Evolutionary conservation across 2,888 invertebrate genomes (phyloP).

Genomic region (Muscina levida): DNA sequence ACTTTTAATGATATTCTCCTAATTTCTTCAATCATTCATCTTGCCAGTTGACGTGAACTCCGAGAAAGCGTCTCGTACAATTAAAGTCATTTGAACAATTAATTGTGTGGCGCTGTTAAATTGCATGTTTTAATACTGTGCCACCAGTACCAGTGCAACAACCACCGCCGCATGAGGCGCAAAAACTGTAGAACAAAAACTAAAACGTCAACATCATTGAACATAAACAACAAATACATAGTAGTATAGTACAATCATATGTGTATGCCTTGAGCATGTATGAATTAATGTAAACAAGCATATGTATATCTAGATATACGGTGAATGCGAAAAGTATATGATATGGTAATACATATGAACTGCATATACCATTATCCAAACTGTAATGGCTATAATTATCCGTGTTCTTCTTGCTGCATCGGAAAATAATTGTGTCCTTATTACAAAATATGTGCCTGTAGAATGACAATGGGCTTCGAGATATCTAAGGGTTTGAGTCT

Average conservation of each 20-base stretch:
- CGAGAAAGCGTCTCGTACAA: constrained; percentile 70
- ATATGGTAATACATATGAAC: background rate
- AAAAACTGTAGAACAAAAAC: background rate
- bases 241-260: background rate
- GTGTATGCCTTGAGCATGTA: background rate
- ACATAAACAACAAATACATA: constrained; percentile 34
- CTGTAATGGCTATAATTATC: no score
- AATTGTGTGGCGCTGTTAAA: constrained; percentile 75
- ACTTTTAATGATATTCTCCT: constrained; percentile 23
- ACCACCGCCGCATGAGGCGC: constrained; percentile 15
- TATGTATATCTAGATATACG: background rate
- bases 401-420: no score
- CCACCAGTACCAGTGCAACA: constrained; percentile 24
- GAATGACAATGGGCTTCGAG: no score
- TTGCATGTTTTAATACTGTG: constrained; percentile 71
- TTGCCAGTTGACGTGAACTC: constrained; percentile 46
- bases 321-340: background rate
- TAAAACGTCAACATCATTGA: constrained; percentile 47
- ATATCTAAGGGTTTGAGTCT: no score
- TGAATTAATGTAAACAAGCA: background rate
- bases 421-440: no score
- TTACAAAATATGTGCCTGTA: no score
- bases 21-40: constrained; percentile 38
- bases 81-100: constrained; percentile 77
- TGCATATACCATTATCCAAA: no score